These are phyloP conservation scores for Onychostruthus taczanowskii DNA, from an alignment of 2,113 vertebrate species.

Conservation along the genomic window DNA sequence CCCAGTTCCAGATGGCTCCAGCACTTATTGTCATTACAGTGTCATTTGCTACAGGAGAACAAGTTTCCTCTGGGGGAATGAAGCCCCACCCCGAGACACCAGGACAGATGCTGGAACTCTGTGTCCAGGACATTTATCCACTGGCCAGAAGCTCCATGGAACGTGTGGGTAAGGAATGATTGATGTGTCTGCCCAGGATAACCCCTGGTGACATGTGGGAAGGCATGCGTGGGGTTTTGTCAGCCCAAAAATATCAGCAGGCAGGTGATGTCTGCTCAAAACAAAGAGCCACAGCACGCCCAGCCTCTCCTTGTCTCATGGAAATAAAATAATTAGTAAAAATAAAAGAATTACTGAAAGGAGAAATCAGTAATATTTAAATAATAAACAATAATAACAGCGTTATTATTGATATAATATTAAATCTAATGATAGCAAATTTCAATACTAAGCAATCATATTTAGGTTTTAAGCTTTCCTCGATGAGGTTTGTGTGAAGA, in stretches of 20 bases:
- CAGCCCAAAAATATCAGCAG: background rate
- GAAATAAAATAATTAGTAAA: background rate
- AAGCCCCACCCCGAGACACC: background rate
- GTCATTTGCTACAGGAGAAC: background rate
- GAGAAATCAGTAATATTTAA: background rate
- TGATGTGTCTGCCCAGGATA: background rate
- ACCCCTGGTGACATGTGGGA: background rate
- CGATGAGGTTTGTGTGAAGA: background rate
- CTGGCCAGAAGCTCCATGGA: background rate
- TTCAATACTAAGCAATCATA: background rate
- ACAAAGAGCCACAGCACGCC: background rate
- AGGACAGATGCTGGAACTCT: background rate
- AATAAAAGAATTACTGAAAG: background rate
- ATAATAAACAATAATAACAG: background rate
- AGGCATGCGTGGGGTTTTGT: accelerated
- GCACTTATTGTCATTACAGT: background rate
- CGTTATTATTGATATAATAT: background rate
- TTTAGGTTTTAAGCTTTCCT: constrained; percentile 17
- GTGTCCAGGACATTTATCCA: accelerated
- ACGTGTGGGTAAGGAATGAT: background rate
- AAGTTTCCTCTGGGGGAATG: background rate
- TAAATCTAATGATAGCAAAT: background rate
- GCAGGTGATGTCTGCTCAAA: background rate
- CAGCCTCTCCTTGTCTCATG: background rate
- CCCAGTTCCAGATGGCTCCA: background rate